Base-by-base conservation (phyloP, 2,113 vertebrate genomes). In the Cairina moschata region DNA sequence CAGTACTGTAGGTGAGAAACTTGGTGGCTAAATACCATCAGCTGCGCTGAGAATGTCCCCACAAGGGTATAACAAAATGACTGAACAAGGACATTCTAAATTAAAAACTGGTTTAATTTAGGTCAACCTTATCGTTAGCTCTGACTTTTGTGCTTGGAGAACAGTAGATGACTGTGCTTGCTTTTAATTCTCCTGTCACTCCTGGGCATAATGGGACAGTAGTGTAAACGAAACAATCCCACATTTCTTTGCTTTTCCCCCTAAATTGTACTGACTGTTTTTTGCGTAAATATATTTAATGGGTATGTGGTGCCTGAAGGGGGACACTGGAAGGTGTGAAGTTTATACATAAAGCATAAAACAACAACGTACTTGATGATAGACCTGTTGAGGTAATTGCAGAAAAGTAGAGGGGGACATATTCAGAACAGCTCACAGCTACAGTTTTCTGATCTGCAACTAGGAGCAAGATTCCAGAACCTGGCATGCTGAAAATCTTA, bases 111-210 rank as follows among this genome's bases (percentile, higher is more conserved):
- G n/a, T 67, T 91, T 63, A 55, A 81, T 66, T 90, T 67, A 78
- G 20, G 83, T 83, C 62, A 81, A 71, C 8, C 18, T 62, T 65
- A 72, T 89, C 4, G 2, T 38, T 68, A 48, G 31, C 46, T 62
- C 46, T 68, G 71, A 46, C 23, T 85, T 89, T 34, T 54, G 7
- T 69, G 84, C 36, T 29, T 77, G 36, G 46, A 67, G 79, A 76
- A 83, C 48, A 85, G 78, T 76, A 85, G 58, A 40, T 55, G 26
- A 55, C 63, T 95, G 52, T 95, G 73, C n/a, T 78, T 93, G 34
- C 62, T 81, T 4, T 72, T 79, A 89, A 72, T 58, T 55, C 32
- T 84, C 22, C 5, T 72, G n/a, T 22, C 22, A 56, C 71, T 87
- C 32, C 46, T 58, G 31, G 32, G 9, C 42, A n/a, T 76, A 69